Conservation (phyloP, 2,888 invertebrate species). For the Drosophila mettleri region DNA sequence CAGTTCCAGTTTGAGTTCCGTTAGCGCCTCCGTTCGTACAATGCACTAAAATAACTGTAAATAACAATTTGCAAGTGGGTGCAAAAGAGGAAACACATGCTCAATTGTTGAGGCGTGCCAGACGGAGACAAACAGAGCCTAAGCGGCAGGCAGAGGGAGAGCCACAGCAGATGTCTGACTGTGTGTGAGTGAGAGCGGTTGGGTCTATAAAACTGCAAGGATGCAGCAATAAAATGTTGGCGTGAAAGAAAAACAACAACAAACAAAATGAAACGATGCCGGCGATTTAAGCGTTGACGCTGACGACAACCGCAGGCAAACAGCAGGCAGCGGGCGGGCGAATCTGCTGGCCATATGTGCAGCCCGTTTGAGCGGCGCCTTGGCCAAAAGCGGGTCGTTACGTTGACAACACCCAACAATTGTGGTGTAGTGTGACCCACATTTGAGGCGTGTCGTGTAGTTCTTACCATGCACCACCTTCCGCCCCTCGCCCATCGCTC, state of each 20-base stretch:
- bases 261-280: conserved; percentile 25
- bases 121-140: conserved; percentile 24
- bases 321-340: conserved; percentile 7
- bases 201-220: conserved; percentile 77
- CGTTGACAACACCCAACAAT: conserved; percentile 76
- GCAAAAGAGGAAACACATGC: conserved; percentile 59
- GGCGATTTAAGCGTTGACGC: conserved; percentile 54
- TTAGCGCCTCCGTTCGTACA: conserved; percentile 50
- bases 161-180: background rate
- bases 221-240: conserved; percentile 76
- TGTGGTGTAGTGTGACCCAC: conserved; percentile 70
- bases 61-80: conserved; percentile 79
- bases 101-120: conserved; percentile 62
- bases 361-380: conserved; percentile 54
- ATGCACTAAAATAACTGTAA: conserved; percentile 80
- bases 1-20: conserved; percentile 53
- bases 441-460: conserved; percentile 70
- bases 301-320: conserved; percentile 45
- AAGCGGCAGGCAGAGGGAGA: conserved; percentile 2
- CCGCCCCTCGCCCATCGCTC: background rate
- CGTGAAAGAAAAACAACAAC: conserved; percentile 24
- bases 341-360: conserved; percentile 60
- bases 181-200: conserved; percentile 49
- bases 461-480: conserved; percentile 25
- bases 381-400: conserved; percentile 76